These are phyloP conservation scores for Xiphorhynchus erythropygius DNA, from an alignment of 2,797 vertebrate genomes.

Conservation along the genomic window DNA sequence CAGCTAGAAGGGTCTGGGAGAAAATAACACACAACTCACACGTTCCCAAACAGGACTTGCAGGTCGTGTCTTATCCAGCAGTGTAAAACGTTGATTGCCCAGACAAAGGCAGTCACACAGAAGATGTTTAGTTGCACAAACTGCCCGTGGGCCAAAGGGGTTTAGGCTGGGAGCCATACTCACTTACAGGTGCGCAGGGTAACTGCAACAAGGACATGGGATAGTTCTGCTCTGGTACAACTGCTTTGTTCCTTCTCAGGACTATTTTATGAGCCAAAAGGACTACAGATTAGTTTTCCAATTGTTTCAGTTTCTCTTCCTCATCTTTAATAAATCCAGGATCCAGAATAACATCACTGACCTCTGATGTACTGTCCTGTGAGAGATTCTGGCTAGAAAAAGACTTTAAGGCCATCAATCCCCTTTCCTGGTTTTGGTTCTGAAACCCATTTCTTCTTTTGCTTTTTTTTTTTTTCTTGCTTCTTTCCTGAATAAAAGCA, in stretches of 20 bases:
- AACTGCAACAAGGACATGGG: background rate
- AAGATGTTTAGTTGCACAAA: background rate
- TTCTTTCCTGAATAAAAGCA: background rate
- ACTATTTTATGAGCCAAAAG: background rate
- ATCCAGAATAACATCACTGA: background rate
- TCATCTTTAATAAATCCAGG: background rate
- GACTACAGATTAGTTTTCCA: background rate
- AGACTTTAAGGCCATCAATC: background rate
- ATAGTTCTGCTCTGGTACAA: background rate
- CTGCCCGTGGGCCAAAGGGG: background rate
- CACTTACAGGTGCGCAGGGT: background rate
- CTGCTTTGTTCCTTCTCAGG: background rate
- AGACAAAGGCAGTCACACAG: background rate
- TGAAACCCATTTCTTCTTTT: background rate
- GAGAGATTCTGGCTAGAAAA: background rate
- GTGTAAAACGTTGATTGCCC: background rate
- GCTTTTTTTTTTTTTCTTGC: accelerated
- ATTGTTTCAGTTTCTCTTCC: background rate
- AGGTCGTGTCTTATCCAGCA: background rate
- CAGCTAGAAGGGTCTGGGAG: background rate
- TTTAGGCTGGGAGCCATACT: background rate
- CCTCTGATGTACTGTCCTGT: background rate
- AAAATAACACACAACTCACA: background rate
- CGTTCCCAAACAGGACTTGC: accelerated
- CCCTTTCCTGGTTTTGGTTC: background rate